Conservation (phyloP, 1,140 invertebrate genomes). For the Arctopsyche grandis region DNA sequence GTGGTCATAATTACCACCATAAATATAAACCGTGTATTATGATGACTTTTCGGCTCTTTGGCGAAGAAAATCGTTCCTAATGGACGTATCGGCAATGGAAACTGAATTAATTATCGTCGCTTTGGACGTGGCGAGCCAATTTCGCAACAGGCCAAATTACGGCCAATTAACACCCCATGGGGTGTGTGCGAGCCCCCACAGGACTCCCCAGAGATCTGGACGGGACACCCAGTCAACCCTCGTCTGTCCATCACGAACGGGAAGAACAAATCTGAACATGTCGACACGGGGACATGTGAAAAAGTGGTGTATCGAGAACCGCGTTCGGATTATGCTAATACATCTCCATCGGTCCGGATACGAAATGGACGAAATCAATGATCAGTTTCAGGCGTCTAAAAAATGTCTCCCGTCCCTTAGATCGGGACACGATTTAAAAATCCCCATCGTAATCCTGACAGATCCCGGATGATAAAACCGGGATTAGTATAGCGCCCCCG, state of each 20-base stretch:
- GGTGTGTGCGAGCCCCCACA: conserved; percentile 6
- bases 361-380: conserved; percentile 3
- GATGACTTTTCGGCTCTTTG: neutral
- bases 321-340: neutral
- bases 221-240: neutral
- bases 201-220: neutral
- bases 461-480: conserved; percentile 1
- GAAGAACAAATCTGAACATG: neutral
- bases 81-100: neutral
- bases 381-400: conserved; percentile 8
- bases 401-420: neutral
- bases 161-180: conserved; percentile 49
- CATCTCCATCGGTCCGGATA: no score
- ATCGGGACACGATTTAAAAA: conserved; percentile 24
- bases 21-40: no score
- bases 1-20: no score
- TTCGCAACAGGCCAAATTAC: conserved; percentile 47
- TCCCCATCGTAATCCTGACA: conserved; percentile 17
- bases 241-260: neutral
- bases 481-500: conserved; percentile 9
- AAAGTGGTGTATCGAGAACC: neutral
- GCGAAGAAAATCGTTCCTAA: conserved; percentile 19
- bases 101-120: conserved; percentile 30
- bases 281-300: neutral
- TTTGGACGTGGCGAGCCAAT: conserved; percentile 8